These are phyloP conservation scores for Hippocampus kuda DNA, from an alignment of 2,797 vertebrate genomes.

Conservation along the genomic window DNA sequence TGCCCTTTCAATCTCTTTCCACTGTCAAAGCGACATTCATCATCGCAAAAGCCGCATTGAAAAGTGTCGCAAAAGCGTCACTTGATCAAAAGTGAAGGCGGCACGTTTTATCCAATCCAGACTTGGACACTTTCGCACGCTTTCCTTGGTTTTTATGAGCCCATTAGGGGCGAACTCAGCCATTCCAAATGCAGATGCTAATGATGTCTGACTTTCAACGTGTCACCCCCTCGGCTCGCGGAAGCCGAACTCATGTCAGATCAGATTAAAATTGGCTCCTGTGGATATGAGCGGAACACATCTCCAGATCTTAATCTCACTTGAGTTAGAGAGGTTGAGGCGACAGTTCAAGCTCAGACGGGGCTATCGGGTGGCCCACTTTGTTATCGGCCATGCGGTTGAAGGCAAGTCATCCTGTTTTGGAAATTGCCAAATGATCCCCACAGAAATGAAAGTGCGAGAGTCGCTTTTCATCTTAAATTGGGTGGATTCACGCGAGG, in stretches of 20 bases:
- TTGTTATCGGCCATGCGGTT: slow-evolving; percentile 10
- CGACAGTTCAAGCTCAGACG: background rate
- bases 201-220: slow-evolving; percentile 31
- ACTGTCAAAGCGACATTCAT: slow-evolving; percentile 35
- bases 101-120: slow-evolving; percentile 34
- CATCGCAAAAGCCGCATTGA: slow-evolving; percentile 9
- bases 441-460: slow-evolving; percentile 13
- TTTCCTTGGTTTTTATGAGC: slow-evolving; percentile 29
- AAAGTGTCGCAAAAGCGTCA: slow-evolving; percentile 22
- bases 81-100: slow-evolving; percentile 20
- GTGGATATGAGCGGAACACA: slow-evolving; percentile 33
- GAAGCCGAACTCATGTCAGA: slow-evolving; percentile 27
- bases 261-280: slow-evolving; percentile 48
- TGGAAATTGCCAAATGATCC: slow-evolving; percentile 20
- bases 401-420: slow-evolving; percentile 25
- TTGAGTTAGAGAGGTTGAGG: slow-evolving; percentile 9
- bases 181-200: slow-evolving; percentile 41
- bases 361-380: background rate
- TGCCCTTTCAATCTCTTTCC: slow-evolving; percentile 8
- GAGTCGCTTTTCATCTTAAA: slow-evolving; percentile 23
- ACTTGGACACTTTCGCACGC: slow-evolving; percentile 26
- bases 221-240: background rate
- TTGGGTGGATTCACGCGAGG: slow-evolving; percentile 22
- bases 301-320: slow-evolving; percentile 30
- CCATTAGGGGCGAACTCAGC: slow-evolving; percentile 44